Evolutionary conservation across 2,113 vertebrate species (phyloP).

Genomic region (Hyaena hyaena): DNA sequence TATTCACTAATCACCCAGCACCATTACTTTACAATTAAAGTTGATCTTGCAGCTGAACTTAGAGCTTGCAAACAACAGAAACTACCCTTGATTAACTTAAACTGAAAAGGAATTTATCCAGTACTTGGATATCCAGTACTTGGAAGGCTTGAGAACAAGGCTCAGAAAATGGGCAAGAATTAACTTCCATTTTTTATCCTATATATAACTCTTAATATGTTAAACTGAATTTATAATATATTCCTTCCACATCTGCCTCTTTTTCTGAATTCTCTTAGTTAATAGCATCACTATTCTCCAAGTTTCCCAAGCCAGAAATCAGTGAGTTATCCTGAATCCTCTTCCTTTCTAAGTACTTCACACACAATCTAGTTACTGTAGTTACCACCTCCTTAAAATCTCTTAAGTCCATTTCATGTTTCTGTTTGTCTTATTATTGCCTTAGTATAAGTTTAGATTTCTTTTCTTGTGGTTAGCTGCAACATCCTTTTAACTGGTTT

Average conservation of each 20-base stretch:
- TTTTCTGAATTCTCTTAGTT: conserved; percentile 40
- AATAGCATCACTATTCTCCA: background rate
- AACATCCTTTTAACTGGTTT: conserved; percentile 4
- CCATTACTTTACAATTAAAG: background rate
- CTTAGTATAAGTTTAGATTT: conserved; percentile 31
- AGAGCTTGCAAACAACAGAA: background rate
- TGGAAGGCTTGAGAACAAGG: too few species aligned
- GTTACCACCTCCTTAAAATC: background rate
- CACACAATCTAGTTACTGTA: background rate
- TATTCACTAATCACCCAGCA: background rate
- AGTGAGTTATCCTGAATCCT: background rate
- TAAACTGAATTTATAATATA: background rate
- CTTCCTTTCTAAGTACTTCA: background rate
- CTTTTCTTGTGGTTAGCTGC: background rate
- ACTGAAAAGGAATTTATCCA: too few species aligned
- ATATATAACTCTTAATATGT: background rate
- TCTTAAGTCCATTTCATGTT: background rate
- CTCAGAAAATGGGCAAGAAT: background rate
- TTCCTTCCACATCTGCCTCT: background rate
- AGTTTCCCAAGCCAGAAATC: background rate
- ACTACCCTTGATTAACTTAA: too few species aligned
- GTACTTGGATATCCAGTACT: too few species aligned
- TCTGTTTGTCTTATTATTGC: conserved; percentile 13
- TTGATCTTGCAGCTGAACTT: background rate
- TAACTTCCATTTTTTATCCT: background rate